Evolutionary conservation across 2,888 invertebrate species (phyloP).

Genomic region (Ectemnius cavifrons): DNA sequence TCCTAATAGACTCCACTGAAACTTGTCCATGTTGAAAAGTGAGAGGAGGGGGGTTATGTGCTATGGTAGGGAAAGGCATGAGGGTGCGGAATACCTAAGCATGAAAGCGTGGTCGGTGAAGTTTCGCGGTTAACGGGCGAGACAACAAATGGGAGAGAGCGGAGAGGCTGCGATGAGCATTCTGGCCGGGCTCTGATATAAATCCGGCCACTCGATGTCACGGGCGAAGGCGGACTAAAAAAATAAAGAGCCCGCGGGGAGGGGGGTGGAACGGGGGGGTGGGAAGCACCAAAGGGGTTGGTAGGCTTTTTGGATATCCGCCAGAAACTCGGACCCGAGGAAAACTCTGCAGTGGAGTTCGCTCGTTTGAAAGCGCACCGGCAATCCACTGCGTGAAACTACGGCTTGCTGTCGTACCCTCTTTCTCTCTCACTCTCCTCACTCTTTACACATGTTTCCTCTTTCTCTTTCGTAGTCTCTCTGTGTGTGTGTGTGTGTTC

Average conservation of each 20-base stretch:
- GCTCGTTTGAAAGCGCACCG: conserved; percentile 44
- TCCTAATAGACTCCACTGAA: too few relatives aligned
- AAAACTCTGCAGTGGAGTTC: conserved; percentile 36
- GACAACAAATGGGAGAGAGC: conserved; percentile 46
- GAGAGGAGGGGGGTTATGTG: too few relatives aligned
- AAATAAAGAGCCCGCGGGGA: neutral
- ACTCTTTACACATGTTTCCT: too few relatives aligned
- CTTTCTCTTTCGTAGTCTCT: too few relatives aligned
- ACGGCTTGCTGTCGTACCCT: conserved; percentile 30
- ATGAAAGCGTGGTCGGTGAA: conserved; percentile 20
- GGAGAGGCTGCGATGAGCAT: conserved; percentile 29
- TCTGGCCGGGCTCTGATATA: conserved; percentile 46
- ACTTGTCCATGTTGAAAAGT: too few relatives aligned
- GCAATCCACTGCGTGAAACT: conserved; percentile 44
- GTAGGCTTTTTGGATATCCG: conserved; percentile 56
- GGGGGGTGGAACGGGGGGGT: neutral
- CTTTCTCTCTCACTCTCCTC: conserved; percentile 14
- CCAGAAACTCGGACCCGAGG: conserved; percentile 51
- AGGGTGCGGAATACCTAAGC: too few relatives aligned
- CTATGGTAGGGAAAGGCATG: too few relatives aligned
- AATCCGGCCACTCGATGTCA: conserved; percentile 59
- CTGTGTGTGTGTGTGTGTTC: too few relatives aligned
- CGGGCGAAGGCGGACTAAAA: conserved; percentile 30
- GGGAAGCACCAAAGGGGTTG: conserved; percentile 18
- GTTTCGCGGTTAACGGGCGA: conserved; percentile 38